Conservation (phyloP, 2,797 vertebrate species). For the Sternarchorhynchus goeldii region DNA sequence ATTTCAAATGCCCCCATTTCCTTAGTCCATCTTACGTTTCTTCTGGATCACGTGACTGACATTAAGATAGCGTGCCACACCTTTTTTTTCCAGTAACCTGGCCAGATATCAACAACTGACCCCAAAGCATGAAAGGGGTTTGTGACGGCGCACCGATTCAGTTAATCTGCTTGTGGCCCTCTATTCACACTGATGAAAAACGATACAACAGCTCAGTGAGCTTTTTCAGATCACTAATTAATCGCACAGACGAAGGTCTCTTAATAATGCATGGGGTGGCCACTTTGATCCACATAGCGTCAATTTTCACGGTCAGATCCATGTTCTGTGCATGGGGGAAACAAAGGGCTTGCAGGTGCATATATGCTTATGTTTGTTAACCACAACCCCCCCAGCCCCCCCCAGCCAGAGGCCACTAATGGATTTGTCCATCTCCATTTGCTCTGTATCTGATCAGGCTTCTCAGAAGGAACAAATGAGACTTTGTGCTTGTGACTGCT, state of each 20-base stretch:
- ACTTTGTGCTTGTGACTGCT: conserved; percentile 62
- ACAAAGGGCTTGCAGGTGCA: neutral
- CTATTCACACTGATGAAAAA: conserved; percentile 64
- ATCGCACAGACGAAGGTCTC: conserved; percentile 60
- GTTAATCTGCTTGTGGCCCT: conserved; percentile 62
- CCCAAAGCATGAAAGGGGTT: conserved; percentile 49
- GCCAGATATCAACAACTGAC: conserved; percentile 28
- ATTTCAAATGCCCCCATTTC: no score
- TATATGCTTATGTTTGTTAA: conserved; percentile 15
- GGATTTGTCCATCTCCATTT: conserved; percentile 21
- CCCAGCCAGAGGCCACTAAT: neutral
- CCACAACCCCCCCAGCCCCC: neutral
- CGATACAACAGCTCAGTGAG: conserved; percentile 61
- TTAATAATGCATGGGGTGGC: conserved; percentile 57
- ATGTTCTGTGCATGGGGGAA: conserved; percentile 15
- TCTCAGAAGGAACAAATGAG: conserved; percentile 60
- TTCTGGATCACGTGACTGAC: no score
- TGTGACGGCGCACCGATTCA: conserved; percentile 56
- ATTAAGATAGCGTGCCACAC: no score
- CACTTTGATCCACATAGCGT: conserved; percentile 31
- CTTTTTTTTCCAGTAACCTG: neutral
- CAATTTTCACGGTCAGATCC: conserved; percentile 14
- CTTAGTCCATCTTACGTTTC: no score
- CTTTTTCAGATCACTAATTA: conserved; percentile 68
- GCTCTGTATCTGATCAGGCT: neutral